Percentiles rank a stretch among this genome's conserved stretches.
phyloP scores from a whole-genome alignment of 2,888 invertebrate species.

The Pristionchus fissidentatus region DNA sequence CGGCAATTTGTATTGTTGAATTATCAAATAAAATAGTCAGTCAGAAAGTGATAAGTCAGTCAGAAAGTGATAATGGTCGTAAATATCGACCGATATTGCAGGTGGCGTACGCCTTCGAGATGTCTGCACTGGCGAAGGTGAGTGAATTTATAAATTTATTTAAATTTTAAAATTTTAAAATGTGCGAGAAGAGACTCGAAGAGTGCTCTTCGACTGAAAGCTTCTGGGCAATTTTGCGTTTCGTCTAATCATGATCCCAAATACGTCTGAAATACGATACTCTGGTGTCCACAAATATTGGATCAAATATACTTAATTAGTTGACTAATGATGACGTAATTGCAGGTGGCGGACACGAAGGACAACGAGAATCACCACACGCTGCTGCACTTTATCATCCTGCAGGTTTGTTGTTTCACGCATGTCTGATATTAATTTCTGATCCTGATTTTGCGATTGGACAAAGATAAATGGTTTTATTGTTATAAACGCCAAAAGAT shows the following conservation, averaged over 20 bases:
- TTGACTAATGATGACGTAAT: not conserved
- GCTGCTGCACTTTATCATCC: conserved; percentile 82
- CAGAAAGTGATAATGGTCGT: too few relatives aligned
- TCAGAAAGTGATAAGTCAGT: too few relatives aligned
- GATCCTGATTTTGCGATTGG: too few relatives aligned
- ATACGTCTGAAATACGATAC: not conserved
- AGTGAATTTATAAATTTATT: conserved; percentile 30
- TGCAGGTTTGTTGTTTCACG: conserved; percentile 47
- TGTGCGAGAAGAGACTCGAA: not conserved
- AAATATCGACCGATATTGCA: not conserved
- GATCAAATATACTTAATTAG: not conserved
- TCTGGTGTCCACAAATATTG: not conserved
- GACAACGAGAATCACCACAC: conserved; percentile 93
- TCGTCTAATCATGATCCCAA: not conserved
- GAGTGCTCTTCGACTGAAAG: too few relatives aligned
- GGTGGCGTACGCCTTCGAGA: conserved; percentile 95
- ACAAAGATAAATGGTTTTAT: too few relatives aligned
- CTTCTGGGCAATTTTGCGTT: not conserved
- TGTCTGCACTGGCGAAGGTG: conserved; percentile 93
- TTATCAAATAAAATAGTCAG: too few relatives aligned
- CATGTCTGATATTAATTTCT: too few relatives aligned
- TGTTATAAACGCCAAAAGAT: too few relatives aligned
- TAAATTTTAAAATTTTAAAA: not conserved
- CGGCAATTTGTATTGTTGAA: too few relatives aligned
- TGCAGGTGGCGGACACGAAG: conserved; percentile 81